A percentile compares a stretch with the other conserved stretches of the same genome.
Evolutionary conservation across 1,140 invertebrate genomes (phyloP).

Genomic region (Calliopsis andreniformis): DNA sequence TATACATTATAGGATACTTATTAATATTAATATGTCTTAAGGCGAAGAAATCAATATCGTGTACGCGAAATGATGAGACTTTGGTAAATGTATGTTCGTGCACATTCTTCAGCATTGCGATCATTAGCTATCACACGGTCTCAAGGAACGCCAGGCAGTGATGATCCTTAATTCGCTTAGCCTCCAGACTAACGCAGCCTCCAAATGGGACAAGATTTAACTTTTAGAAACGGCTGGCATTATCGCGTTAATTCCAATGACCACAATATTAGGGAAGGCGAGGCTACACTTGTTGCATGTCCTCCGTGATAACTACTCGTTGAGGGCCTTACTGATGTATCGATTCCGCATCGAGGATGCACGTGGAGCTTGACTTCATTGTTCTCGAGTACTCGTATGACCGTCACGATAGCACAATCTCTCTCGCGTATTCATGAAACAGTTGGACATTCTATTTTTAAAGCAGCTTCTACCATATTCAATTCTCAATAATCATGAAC

Average conservation of each 20-base stretch:
- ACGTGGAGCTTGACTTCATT: neutral
- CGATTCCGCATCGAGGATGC: slow-evolving; percentile 20
- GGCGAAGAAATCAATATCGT: too few relatives aligned
- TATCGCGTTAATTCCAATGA: slow-evolving; percentile 20
- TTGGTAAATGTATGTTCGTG: neutral
- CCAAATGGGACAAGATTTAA: slow-evolving; percentile 42
- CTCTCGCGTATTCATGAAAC: neutral
- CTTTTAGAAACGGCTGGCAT: slow-evolving; percentile 41
- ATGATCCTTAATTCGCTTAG: slow-evolving; percentile 45
- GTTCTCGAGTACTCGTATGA: neutral
- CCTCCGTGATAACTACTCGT: slow-evolving; percentile 14
- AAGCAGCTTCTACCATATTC: neutral
- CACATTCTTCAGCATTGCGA: neutral
- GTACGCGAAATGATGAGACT: neutral
- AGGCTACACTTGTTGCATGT: slow-evolving; percentile 15
- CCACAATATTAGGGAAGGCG: slow-evolving; percentile 33
- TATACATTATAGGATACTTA: too few relatives aligned
- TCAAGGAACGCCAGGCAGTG: slow-evolving; percentile 26
- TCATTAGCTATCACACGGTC: slow-evolving; percentile 16
- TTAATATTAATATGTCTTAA: too few relatives aligned
- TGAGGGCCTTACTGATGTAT: slow-evolving; percentile 11
- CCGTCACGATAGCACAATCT: neutral
- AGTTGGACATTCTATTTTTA: slow-evolving; percentile 5
- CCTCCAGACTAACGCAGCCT: slow-evolving; percentile 35
- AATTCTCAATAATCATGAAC: neutral